phyloP scores from a whole-genome alignment of 2,113 vertebrate species.

The Engystomops pustulosus region DNA sequence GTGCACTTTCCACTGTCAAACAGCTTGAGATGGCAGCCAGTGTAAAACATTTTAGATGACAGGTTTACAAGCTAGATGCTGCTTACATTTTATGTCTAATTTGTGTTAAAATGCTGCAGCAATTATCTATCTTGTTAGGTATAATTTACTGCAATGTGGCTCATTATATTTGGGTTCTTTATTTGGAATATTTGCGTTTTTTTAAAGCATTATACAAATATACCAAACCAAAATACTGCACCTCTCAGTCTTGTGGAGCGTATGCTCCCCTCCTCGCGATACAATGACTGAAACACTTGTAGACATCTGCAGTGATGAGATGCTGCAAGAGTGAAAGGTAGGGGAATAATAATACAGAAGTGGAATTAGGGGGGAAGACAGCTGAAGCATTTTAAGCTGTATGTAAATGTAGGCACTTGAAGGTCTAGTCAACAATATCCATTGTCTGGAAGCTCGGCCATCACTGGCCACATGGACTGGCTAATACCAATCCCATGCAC shows the following conservation, averaged over 20 bases:
- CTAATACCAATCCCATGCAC: too few species aligned
- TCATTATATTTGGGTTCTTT: constrained; percentile 51
- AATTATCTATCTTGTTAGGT: constrained; percentile 60
- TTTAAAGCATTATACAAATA: constrained; percentile 33
- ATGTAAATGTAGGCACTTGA: too few species aligned
- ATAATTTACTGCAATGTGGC: constrained; percentile 53
- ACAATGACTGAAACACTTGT: neutral
- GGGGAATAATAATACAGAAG: neutral
- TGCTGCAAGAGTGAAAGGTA: neutral
- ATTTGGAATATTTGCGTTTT: constrained; percentile 54
- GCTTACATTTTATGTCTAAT: constrained; percentile 60
- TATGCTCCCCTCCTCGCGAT: neutral
- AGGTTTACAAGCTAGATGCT: constrained; percentile 63
- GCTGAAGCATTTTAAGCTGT: neutral
- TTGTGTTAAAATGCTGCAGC: constrained; percentile 59
- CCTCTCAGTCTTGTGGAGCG: neutral
- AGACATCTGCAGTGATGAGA: neutral
- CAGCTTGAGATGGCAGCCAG: constrained; percentile 60
- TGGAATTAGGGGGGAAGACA: too few species aligned
- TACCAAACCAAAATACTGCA: constrained; percentile 46
- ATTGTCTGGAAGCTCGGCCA: too few species aligned
- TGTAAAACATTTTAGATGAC: constrained; percentile 60
- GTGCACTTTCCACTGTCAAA: constrained; percentile 63
- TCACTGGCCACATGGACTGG: too few species aligned
- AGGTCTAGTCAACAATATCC: neutral